Conservation (phyloP, 37 sponge, comb jelly and placozoan species). For the Oopsacas minuta region DNA sequence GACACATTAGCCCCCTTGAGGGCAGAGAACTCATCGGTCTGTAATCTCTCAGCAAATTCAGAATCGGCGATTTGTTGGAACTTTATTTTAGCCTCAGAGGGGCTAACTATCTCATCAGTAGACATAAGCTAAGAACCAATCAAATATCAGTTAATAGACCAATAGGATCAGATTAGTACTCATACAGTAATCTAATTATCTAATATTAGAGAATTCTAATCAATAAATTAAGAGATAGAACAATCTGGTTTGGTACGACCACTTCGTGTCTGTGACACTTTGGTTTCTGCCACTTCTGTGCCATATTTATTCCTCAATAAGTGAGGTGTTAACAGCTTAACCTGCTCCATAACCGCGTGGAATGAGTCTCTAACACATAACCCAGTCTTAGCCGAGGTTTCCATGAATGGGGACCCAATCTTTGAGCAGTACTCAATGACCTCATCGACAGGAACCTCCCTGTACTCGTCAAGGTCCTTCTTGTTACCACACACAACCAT, state of each 20-base stretch:
- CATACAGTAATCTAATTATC: no score
- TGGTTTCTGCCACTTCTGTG: background rate
- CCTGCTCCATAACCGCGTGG: constrained; percentile 50
- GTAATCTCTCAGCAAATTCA: background rate
- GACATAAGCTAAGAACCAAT: no score
- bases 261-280: background rate
- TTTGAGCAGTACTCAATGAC: constrained; percentile 47
- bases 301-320: constrained; percentile 18
- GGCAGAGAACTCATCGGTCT: background rate
- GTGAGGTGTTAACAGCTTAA: constrained; percentile 35
- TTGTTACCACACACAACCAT: constrained; percentile 74
- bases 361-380: constrained; percentile 65
- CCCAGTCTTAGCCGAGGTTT: constrained; percentile 77
- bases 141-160: no score
- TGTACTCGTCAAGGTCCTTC: constrained; percentile 57
- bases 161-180: no score
- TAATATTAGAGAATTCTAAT: no score
- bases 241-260: background rate
- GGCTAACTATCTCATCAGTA: background rate
- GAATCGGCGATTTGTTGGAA: background rate
- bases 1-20: background rate
- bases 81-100: background rate
- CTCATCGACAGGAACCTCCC: constrained; percentile 57
- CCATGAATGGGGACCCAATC: constrained; percentile 45
- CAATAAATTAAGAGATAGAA: background rate